Evolutionary conservation across 2,113 vertebrate genomes (phyloP).

Genomic region (Falco punctatus): DNA sequence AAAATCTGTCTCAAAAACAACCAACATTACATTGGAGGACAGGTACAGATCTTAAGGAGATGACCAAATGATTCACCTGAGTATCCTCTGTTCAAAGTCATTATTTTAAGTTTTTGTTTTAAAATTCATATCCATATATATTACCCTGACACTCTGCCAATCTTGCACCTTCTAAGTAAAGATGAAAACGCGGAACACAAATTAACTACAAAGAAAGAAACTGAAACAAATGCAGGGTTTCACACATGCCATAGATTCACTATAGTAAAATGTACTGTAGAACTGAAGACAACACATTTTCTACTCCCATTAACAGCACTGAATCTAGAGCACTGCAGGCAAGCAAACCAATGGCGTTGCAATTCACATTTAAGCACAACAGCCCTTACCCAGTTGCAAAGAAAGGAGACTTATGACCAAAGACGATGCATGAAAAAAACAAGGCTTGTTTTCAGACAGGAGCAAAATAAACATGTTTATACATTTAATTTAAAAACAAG

Average conservation of each 20-base stretch:
- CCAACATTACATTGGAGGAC: background rate
- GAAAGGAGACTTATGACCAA: background rate
- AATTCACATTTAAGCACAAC: background rate
- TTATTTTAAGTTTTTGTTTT: background rate
- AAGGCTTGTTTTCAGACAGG: background rate
- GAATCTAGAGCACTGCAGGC: background rate
- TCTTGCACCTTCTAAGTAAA: rapidly evolving
- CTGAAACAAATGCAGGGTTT: background rate
- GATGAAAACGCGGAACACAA: background rate
- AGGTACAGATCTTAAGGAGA: background rate
- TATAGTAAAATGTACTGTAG: background rate
- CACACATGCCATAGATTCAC: background rate
- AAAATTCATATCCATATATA: background rate
- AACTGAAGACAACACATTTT: background rate
- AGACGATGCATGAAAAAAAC: background rate
- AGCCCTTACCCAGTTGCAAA: background rate
- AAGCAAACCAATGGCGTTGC: background rate
- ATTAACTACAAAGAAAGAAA: background rate
- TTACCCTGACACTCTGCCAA: background rate
- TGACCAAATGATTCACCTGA: background rate
- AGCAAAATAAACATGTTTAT: background rate
- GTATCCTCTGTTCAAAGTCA: background rate
- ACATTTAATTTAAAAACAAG: background rate
- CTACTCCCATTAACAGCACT: background rate
- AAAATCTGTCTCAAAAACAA: background rate